These are phyloP conservation scores for Tangara arthus DNA, from an alignment of 2,797 vertebrate species.

Conservation along the genomic window DNA sequence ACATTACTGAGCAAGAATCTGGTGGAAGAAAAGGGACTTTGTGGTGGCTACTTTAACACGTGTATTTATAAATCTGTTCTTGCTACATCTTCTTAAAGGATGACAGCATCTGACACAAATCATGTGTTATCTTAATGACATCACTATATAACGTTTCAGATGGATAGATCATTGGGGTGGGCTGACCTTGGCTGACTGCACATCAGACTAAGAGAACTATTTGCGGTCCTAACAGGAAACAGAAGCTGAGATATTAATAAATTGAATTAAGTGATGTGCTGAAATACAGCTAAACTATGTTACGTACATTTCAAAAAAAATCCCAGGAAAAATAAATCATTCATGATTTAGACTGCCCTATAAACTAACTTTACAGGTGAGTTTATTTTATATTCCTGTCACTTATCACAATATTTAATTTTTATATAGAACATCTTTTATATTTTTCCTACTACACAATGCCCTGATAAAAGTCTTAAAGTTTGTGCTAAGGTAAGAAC, in stretches of 20 bases:
- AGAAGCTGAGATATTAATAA: neutral
- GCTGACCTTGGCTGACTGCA: neutral
- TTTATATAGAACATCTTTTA: neutral
- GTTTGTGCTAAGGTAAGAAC: neutral
- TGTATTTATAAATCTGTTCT: neutral
- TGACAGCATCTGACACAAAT: conserved; percentile 26
- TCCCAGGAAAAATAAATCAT: neutral
- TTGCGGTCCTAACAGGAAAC: neutral
- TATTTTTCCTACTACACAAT: neutral
- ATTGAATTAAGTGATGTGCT: neutral
- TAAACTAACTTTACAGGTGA: neutral
- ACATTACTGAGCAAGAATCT: neutral
- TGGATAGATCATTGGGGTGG: neutral
- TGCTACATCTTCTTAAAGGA: neutral
- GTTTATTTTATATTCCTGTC: neutral
- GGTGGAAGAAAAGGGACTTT: neutral
- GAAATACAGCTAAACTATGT: neutral
- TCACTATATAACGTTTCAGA: neutral
- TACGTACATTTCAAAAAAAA: neutral
- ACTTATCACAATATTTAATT: neutral
- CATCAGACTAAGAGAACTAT: neutral
- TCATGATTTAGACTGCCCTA: neutral
- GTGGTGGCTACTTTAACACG: neutral
- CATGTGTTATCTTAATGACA: neutral
- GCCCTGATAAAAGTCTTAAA: neutral